Evolutionary conservation across 2,113 vertebrate species (phyloP).

Genomic region (Tragulus kanchil): DNA sequence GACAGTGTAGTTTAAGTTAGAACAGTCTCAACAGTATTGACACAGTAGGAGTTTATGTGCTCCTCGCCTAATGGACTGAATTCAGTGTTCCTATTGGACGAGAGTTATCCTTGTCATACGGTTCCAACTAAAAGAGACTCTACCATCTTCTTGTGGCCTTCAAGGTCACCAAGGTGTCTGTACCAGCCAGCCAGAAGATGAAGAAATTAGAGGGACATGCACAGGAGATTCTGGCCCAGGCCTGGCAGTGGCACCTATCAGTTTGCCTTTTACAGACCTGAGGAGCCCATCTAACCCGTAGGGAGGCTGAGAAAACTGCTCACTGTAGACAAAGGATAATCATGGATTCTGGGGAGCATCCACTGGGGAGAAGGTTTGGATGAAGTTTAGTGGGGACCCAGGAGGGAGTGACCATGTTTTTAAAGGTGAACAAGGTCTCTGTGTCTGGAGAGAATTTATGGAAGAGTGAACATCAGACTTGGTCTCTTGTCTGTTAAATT

Average conservation of each 20-base stretch:
- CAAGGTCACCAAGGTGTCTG: background rate
- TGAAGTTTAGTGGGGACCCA: background rate
- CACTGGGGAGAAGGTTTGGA: no score
- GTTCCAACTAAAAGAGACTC: background rate
- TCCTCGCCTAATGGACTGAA: background rate
- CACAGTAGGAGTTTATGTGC: background rate
- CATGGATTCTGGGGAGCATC: background rate
- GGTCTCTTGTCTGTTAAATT: background rate
- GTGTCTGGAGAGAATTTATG: background rate
- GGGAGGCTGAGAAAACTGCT: background rate
- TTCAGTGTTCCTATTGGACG: background rate
- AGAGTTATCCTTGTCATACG: background rate
- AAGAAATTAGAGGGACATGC: background rate
- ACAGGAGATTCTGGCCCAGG: background rate
- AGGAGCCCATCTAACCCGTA: background rate
- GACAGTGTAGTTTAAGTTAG: no score
- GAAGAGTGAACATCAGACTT: background rate
- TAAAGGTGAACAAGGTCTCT: accelerated
- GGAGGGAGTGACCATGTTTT: background rate
- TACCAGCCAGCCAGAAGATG: background rate
- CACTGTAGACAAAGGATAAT: background rate
- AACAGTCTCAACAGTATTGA: background rate
- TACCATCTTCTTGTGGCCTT: background rate
- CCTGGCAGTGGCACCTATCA: background rate
- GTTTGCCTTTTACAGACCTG: background rate